phyloP scores from a whole-genome alignment of 2,888 invertebrate species.

The Dexiosoma caninum region DNA sequence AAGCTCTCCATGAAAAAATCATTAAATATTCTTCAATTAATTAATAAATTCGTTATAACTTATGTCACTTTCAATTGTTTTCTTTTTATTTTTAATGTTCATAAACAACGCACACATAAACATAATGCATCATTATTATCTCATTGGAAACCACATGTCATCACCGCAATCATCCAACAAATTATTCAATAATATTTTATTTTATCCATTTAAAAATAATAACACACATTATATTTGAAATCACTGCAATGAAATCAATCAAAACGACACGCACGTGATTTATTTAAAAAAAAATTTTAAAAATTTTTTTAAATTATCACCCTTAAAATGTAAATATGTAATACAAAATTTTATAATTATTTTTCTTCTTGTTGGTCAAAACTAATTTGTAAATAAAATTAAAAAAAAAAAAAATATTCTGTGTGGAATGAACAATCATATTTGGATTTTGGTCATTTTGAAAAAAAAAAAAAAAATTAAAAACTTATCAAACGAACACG shows the following conservation, averaged over 20 bases:
- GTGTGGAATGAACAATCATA: slow-evolving; percentile 26
- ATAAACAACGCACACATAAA: slow-evolving; percentile 43
- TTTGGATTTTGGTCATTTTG: slow-evolving; percentile 22
- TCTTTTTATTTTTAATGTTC: slow-evolving; percentile 28
- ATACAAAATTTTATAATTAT: slow-evolving; percentile 36
- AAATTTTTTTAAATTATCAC: background rate
- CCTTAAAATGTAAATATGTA: slow-evolving; percentile 42
- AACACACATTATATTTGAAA: slow-evolving; percentile 4
- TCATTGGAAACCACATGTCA: background rate
- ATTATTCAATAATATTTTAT: background rate
- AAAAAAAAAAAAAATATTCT: too few species aligned
- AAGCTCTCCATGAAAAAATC: slow-evolving; percentile 9
- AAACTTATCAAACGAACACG: slow-evolving; percentile 20
- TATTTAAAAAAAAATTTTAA: background rate
- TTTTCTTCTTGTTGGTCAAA: background rate
- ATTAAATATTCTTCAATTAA: slow-evolving; percentile 4
- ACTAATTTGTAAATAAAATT: slow-evolving; percentile 34
- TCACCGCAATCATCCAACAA: slow-evolving; percentile 2
- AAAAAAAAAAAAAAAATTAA: too few species aligned
- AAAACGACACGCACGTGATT: slow-evolving; percentile 14
- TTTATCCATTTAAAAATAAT: background rate
- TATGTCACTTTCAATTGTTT: slow-evolving; percentile 39
- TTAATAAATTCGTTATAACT: slow-evolving; percentile 14
- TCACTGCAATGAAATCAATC: background rate
- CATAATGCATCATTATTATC: slow-evolving; percentile 3